A percentile compares a stretch with the other conserved stretches of the same genome.
These are phyloP conservation scores for Coreoperca whiteheadi DNA, from an alignment of 2,113 vertebrate genomes.

Conservation along the genomic window DNA sequence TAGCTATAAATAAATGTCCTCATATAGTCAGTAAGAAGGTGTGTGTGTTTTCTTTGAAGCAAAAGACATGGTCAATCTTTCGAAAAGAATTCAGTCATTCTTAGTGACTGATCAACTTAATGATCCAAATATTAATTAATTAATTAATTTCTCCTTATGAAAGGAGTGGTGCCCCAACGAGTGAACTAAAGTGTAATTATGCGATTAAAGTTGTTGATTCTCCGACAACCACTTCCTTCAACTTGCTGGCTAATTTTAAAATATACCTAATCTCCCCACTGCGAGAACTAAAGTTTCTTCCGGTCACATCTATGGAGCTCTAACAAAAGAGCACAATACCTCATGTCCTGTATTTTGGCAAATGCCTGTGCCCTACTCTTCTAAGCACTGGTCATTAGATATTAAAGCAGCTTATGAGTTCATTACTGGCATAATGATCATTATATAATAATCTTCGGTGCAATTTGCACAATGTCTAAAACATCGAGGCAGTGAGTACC, in stretches of 20 bases:
- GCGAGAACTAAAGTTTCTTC: slow-evolving; percentile 4
- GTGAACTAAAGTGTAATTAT: too few species aligned
- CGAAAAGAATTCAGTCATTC: too few species aligned
- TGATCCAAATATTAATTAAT: too few species aligned
- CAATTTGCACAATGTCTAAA: slow-evolving; percentile 59
- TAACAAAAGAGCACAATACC: slow-evolving; percentile 16
- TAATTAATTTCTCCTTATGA: too few species aligned
- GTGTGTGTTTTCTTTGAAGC: too few species aligned
- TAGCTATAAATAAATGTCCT: too few species aligned
- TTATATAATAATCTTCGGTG: slow-evolving; percentile 59
- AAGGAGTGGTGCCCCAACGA: too few species aligned
- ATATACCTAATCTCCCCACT: slow-evolving; percentile 4
- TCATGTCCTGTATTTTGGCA: slow-evolving; percentile 39
- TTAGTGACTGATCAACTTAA: too few species aligned
- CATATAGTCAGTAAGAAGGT: too few species aligned
- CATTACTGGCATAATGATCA: slow-evolving; percentile 69
- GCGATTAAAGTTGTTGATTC: too few species aligned
- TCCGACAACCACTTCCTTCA: background rate
- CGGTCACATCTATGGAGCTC: slow-evolving; percentile 12
- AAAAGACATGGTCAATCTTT: too few species aligned
- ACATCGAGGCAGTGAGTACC: slow-evolving; percentile 52
- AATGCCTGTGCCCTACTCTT: slow-evolving; percentile 36
- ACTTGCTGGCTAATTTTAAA: slow-evolving; percentile 33
- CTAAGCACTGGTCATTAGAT: slow-evolving; percentile 52
- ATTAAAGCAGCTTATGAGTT: slow-evolving; percentile 65